Percentiles rank a stretch among this genome's conserved stretches.
Evolutionary conservation across 37 sponge, comb jelly and placozoan genomes (phyloP).

Genomic region (Spongilla lacustris): DNA sequence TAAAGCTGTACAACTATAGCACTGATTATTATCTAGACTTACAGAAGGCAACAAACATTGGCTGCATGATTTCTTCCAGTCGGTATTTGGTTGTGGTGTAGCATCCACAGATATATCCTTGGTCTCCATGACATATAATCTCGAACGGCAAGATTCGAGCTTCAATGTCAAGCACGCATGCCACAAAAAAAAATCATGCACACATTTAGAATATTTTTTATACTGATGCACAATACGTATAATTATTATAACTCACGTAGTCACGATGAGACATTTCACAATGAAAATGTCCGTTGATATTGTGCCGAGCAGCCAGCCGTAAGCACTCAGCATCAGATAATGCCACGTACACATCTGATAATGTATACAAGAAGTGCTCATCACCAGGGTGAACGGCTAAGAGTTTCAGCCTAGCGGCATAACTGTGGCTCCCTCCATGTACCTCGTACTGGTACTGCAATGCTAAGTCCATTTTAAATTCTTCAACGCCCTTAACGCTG

Average conservation of each 20-base stretch:
- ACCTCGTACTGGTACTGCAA: constrained; percentile 53
- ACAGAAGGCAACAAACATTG: no score
- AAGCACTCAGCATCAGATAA: constrained; percentile 38
- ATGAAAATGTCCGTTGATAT: constrained; percentile 38
- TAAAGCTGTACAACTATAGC: no score
- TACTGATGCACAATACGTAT: no score
- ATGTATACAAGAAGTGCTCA: neutral
- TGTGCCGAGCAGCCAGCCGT: constrained; percentile 39
- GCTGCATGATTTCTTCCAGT: no score
- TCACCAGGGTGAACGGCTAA: neutral
- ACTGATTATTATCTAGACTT: no score
- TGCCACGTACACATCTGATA: constrained; percentile 32
- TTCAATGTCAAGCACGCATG: no score
- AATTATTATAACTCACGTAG: constrained; percentile 10
- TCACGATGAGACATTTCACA: constrained; percentile 43
- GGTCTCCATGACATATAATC: no score
- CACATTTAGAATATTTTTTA: no score
- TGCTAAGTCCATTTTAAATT: constrained; percentile 35
- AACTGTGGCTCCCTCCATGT: constrained; percentile 42
- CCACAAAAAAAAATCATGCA: no score
- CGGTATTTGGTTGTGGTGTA: no score
- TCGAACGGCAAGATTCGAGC: no score
- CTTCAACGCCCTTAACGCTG: neutral
- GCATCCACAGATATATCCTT: no score
- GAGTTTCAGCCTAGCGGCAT: constrained; percentile 21